Evolutionary conservation across 2,113 vertebrate species (phyloP).

Genomic region (Hydrochoerus hydrochaeris): DNA sequence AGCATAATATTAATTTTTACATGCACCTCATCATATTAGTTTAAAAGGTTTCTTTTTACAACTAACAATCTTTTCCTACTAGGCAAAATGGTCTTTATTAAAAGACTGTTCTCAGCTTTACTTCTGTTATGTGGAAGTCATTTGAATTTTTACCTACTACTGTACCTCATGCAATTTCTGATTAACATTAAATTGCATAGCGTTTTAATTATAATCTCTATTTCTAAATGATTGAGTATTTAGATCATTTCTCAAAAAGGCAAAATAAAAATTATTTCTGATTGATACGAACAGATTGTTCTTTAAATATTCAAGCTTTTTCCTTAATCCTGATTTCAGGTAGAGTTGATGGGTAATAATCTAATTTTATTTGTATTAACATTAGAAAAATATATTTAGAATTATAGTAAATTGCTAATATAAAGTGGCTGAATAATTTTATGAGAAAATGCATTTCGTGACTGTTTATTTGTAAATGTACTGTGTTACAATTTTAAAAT

Average conservation of each 20-base stretch:
- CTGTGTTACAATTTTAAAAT: slow-evolving; percentile 30
- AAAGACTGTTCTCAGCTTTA: slow-evolving; percentile 79
- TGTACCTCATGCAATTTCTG: slow-evolving; percentile 77
- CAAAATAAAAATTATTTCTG: slow-evolving; percentile 77
- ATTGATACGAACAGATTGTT: slow-evolving; percentile 70
- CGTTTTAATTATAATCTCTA: slow-evolving; percentile 32
- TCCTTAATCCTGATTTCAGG: slow-evolving; percentile 71
- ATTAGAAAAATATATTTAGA: slow-evolving; percentile 85
- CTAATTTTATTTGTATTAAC: slow-evolving; percentile 74
- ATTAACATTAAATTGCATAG: slow-evolving; percentile 75
- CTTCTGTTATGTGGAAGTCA: slow-evolving; percentile 69
- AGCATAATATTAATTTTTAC: slow-evolving; percentile 89
- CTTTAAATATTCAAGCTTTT: slow-evolving; percentile 75
- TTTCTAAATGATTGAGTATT: slow-evolving; percentile 75
- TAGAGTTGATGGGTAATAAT: slow-evolving; percentile 54
- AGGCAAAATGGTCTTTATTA: slow-evolving; percentile 84
- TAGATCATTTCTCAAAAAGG: slow-evolving; percentile 79
- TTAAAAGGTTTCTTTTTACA: slow-evolving; percentile 90
- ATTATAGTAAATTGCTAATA: slow-evolving; percentile 70
- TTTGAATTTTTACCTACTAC: slow-evolving; percentile 74
- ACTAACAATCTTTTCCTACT: slow-evolving; percentile 82
- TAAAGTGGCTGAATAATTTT: slow-evolving; percentile 77
- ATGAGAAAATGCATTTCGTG: slow-evolving; percentile 24
- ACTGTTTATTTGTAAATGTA: slow-evolving; percentile 41
- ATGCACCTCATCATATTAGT: slow-evolving; percentile 90